A percentile compares a stretch with the other conserved stretches of the same genome.
phyloP scores from a whole-genome alignment of 2,797 vertebrate genomes.

The Eremophila alpestris region DNA sequence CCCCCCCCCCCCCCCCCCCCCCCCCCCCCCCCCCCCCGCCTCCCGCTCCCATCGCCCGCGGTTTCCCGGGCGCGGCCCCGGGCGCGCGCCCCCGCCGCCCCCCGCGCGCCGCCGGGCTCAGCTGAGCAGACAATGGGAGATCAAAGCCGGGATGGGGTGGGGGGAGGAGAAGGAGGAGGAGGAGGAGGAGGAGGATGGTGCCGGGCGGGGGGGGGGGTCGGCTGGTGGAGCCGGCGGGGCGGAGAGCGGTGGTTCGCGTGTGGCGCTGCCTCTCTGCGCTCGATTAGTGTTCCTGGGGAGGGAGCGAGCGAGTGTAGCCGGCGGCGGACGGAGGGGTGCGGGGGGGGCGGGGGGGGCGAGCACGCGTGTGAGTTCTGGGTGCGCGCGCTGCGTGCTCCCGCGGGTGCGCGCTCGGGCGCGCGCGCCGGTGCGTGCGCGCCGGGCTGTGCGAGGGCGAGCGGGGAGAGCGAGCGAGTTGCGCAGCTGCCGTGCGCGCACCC shows the following conservation, averaged over 20 bases:
- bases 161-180: background rate
- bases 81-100: background rate
- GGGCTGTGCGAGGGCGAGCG: background rate
- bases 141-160: conserved; percentile 4
- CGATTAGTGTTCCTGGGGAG: background rate
- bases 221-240: background rate
- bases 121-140: conserved; percentile 68
- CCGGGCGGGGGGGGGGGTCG: background rate
- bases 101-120: conserved; percentile 50
- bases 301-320: background rate
- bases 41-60: background rate
- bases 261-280: background rate
- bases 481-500: background rate
- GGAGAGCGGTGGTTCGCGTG: conserved; percentile 11
- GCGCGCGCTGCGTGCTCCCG: background rate
- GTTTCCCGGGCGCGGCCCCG: background rate
- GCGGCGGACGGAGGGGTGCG: background rate
- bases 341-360: background rate
- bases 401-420: background rate
- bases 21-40: background rate
- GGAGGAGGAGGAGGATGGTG: conserved; percentile 19
- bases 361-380: background rate
- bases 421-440: background rate
- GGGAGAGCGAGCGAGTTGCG: background rate
- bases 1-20: no score